These are phyloP conservation scores for Tetragnatha versicolor DNA, from an alignment of 1,140 invertebrate genomes.

Conservation along the genomic window DNA sequence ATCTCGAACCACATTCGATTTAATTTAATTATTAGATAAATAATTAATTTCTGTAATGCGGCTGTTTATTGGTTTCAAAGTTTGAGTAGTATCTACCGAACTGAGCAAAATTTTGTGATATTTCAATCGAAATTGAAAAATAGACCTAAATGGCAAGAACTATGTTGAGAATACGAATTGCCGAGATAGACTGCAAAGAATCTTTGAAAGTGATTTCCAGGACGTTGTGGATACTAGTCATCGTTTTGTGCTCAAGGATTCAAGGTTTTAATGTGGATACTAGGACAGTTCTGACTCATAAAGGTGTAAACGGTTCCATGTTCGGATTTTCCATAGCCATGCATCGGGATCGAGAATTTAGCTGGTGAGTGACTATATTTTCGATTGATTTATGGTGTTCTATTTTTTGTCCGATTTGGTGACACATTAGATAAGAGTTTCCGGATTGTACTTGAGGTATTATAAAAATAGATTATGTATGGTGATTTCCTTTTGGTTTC, in stretches of 20 bases:
- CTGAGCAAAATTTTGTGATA: not conserved
- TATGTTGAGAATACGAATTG: not conserved
- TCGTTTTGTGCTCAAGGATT: not conserved
- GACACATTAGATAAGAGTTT: too few relatives aligned
- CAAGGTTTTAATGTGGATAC: constrained; percentile 66
- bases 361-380: constrained; percentile 62
- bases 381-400: too few relatives aligned
- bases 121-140: not conserved
- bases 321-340: constrained; percentile 68
- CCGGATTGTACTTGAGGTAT: too few relatives aligned
- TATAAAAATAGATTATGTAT: too few relatives aligned
- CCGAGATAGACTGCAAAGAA: too few relatives aligned
- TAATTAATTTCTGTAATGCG: not conserved
- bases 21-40: not conserved
- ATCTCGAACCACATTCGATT: too few relatives aligned
- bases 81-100: not conserved
- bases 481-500: too few relatives aligned
- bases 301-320: constrained; percentile 62
- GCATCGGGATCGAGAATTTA: constrained; percentile 63
- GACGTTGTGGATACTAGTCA: constrained; percentile 1
- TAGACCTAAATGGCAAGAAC: not conserved
- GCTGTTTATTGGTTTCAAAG: not conserved
- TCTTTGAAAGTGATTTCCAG: not conserved
- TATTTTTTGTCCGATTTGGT: too few relatives aligned
- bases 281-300: constrained; percentile 63